phyloP scores from a whole-genome alignment of 2,888 invertebrate genomes.

The Catocala sponsa region DNA sequence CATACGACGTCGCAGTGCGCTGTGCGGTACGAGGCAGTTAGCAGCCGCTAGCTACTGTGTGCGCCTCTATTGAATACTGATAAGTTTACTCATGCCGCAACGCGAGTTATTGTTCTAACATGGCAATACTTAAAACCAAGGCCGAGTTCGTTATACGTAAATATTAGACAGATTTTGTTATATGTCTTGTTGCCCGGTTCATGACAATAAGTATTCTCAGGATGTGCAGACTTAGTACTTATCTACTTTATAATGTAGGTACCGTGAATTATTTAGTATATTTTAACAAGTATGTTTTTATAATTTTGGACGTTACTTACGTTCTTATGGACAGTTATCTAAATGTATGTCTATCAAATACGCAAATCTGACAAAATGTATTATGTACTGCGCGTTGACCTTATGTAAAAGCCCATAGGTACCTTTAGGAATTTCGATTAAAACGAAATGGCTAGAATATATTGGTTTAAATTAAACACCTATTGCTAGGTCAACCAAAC shows the following conservation, averaged over 20 bases:
- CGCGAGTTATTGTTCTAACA: slow-evolving; percentile 59
- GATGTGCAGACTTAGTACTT: background rate
- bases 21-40: slow-evolving; percentile 62
- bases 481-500: no score
- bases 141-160: slow-evolving; percentile 37
- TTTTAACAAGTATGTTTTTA: no score
- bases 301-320: no score
- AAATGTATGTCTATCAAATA: background rate
- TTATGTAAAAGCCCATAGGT: no score
- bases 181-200: slow-evolving; percentile 26
- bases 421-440: no score
- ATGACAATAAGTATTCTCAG: slow-evolving; percentile 16
- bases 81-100: slow-evolving; percentile 68
- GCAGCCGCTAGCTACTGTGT: slow-evolving; percentile 62
- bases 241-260: no score
- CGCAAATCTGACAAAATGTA: no score
- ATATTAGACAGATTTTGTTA: slow-evolving; percentile 36
- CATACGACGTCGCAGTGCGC: slow-evolving; percentile 71
- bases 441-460: no score
- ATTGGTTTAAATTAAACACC: no score
- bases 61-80: slow-evolving; percentile 74
- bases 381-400: no score
- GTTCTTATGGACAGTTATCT: background rate
- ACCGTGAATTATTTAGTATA: background rate
- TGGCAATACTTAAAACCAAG: slow-evolving; percentile 53